Evolutionary conservation across 2,113 vertebrate species (phyloP).

Genomic region (Noturus placidus): DNA sequence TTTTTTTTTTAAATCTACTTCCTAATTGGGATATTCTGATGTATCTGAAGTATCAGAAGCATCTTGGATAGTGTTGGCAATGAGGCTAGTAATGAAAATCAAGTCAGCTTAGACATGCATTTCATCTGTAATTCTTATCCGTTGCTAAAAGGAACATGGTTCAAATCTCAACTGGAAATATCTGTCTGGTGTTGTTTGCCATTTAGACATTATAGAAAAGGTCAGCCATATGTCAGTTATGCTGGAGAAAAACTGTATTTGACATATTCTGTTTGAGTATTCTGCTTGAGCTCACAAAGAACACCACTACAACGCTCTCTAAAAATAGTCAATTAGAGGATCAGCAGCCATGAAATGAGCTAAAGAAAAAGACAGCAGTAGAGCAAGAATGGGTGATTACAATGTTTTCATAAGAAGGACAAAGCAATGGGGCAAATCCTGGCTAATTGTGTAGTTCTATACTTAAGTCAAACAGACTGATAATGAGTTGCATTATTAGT

Average conservation of each 20-base stretch:
- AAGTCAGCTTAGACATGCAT: background rate
- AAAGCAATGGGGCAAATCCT: background rate
- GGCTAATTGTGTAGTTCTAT: background rate
- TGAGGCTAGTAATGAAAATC: background rate
- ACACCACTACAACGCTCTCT: constrained; percentile 35
- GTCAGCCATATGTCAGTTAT: background rate
- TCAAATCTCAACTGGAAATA: background rate
- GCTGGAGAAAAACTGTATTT: background rate
- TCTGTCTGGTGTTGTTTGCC: background rate
- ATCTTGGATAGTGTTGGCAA: background rate
- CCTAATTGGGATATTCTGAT: background rate
- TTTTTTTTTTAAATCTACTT: background rate
- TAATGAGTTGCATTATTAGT: background rate
- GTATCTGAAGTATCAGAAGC: background rate
- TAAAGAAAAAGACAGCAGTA: background rate
- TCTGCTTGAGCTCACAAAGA: constrained; percentile 19
- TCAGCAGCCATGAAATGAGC: constrained; percentile 66
- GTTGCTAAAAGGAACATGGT: background rate
- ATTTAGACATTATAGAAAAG: background rate
- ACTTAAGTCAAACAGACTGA: background rate
- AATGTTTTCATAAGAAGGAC: constrained; percentile 37
- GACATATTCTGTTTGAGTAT: background rate
- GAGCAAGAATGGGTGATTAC: constrained; percentile 38
- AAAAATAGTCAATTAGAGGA: constrained; percentile 60
- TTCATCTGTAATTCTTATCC: background rate